Evolutionary conservation across 2,797 vertebrate species (phyloP).

Genomic region (Gadopsis bispinosus): DNA sequence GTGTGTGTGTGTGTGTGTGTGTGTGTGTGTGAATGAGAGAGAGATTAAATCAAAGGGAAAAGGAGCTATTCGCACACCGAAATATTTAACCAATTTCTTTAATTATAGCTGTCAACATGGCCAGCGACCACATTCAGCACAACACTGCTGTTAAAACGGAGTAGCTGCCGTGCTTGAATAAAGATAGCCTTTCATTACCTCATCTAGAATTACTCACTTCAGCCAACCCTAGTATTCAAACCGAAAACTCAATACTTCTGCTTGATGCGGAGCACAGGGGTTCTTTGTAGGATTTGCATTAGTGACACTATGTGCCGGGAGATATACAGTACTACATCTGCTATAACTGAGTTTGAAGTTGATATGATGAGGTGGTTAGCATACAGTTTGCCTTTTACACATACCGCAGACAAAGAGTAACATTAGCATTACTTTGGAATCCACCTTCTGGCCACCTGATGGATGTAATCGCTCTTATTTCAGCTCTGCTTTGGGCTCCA

Average conservation of each 20-base stretch:
- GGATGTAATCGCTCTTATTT: not conserved
- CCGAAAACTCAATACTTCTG: not conserved
- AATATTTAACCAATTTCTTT: constrained; percentile 12
- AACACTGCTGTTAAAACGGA: constrained; percentile 22
- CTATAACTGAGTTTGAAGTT: not conserved
- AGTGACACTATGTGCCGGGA: not conserved
- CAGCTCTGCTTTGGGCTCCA: not conserved
- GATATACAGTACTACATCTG: not conserved
- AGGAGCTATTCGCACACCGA: not conserved
- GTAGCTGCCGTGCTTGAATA: not conserved
- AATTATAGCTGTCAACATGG: not conserved
- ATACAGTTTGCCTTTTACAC: too few relatives aligned
- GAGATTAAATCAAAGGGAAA: not conserved
- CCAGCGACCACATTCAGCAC: constrained; percentile 19
- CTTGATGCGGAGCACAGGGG: not conserved
- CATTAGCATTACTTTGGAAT: not conserved
- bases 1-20: too few relatives aligned
- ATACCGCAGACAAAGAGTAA: not conserved
- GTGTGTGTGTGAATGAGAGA: not conserved
- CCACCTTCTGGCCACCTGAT: not conserved
- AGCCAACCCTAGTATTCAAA: not conserved
- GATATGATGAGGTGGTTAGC: too few relatives aligned
- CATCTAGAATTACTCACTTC: constrained; percentile 7
- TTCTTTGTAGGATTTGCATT: not conserved
- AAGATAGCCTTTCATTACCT: constrained; percentile 9